Evolutionary conservation across 2,113 vertebrate species (phyloP).

Genomic region (Rhabdomys dilectus): DNA sequence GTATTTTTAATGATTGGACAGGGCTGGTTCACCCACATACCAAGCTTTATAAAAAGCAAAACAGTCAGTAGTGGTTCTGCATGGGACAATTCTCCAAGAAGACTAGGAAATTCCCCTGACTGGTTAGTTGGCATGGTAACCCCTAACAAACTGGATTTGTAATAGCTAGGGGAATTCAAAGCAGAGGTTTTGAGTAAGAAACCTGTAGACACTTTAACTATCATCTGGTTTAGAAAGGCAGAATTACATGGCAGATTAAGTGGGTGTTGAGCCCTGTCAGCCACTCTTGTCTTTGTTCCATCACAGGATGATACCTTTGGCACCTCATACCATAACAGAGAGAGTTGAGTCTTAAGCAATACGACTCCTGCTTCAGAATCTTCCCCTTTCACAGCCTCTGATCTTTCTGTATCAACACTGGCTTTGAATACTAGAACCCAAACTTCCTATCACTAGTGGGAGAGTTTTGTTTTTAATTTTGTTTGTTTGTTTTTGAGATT

Average conservation of each 20-base stretch:
- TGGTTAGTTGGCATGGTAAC: background rate
- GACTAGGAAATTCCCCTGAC: background rate
- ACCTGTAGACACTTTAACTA: background rate
- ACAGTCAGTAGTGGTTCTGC: background rate
- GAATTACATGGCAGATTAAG: background rate
- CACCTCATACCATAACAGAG: background rate
- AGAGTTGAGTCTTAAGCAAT: background rate
- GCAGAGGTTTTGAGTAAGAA: background rate
- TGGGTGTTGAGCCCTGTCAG: background rate
- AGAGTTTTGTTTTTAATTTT: background rate
- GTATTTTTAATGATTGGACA: slow-evolving; percentile 31
- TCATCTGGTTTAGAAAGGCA: background rate
- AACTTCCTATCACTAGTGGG: background rate
- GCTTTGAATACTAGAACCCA: too few species aligned
- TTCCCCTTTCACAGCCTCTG: background rate
- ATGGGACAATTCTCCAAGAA: background rate
- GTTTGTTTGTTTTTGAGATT: too few species aligned
- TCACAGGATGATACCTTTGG: background rate
- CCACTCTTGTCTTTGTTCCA: background rate
- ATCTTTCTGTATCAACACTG: background rate
- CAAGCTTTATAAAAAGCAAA: slow-evolving; percentile 27
- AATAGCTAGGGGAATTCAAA: background rate
- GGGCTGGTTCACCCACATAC: slow-evolving; percentile 47
- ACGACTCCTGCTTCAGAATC: background rate
- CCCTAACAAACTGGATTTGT: background rate